Base-by-base conservation (phyloP, 2,113 vertebrate genomes). In the Potamarius usumacintae region DNA sequence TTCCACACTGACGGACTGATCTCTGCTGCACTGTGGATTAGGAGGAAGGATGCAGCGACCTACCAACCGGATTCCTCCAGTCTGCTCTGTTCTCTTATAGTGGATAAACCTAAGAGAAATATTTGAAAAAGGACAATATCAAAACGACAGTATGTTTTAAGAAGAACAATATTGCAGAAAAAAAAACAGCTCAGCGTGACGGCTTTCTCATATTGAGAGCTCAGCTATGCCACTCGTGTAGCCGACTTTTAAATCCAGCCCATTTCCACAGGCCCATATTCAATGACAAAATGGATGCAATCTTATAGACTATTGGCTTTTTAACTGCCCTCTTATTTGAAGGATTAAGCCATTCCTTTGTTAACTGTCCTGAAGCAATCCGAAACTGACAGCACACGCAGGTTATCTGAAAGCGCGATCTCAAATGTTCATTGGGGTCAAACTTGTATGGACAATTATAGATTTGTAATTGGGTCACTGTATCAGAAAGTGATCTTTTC, bases 201-300 rank as follows among this genome's bases (percentile, higher is more conserved):
- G 97, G 98, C 97, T 98, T 99, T 99, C 98, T 99, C 98, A 99
- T 99, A 99, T 99, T 99, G 98, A 99, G 98, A 99, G 97, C 97
- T 99, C 96, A 96, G 97, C 97, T 97, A 98, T 98, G 97, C 97
- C 98, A 97, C 96, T 97, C 96, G 96, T 98, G 96, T 97, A 97
- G 97, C 96, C 93, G 92, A 90, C 50, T 82, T 88, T 87, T 67
- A 88, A 86, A 90, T 90, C 89, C 86, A 72, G 91, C 91, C 57
- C 79, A 79, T 82, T 55, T 79, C 27, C 57, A 80, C 84, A 85
- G 88, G 65, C 57, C 82, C 93, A 90, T 91, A 92, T 94, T 93
- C 90, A 92, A 91, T 93, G 93, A 91, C 87, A 90, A 93, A 91
- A 90, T 89, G 93, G 94, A 94, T 89, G 92, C 92, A 85, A 86